A percentile compares a stretch with the other conserved stretches of the same genome.
Conservation (phyloP, 2,797 vertebrate species). For the Salarias fasciatus region DNA sequence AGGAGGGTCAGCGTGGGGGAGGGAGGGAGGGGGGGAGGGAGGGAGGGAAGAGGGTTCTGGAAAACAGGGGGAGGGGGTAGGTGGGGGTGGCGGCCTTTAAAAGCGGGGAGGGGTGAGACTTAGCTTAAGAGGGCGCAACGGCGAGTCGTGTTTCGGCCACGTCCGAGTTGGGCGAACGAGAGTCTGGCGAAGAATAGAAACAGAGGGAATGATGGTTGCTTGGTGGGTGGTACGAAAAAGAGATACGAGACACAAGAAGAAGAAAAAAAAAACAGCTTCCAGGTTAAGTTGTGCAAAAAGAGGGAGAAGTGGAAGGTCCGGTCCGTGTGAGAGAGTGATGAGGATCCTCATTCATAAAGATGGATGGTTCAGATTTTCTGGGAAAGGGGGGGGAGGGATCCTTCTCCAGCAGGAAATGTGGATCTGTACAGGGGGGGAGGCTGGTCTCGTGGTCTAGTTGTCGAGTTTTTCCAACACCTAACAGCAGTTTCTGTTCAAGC, state of each 20-base stretch:
- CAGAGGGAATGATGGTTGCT: conserved; percentile 12
- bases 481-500: conserved; percentile 67
- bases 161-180: conserved; percentile 38
- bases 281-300: conserved; percentile 35
- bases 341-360: conserved; percentile 52
- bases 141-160: conserved; percentile 48
- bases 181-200: conserved; percentile 24
- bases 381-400: conserved; percentile 16
- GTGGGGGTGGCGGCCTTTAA: conserved; percentile 37
- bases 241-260: conserved; percentile 14
- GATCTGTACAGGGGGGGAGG: conserved; percentile 49
- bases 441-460: conserved; percentile 55
- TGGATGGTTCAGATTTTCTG: conserved; percentile 47
- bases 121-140: conserved; percentile 63
- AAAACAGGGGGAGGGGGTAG: conserved; percentile 5
- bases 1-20: conserved; percentile 64
- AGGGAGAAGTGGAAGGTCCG: conserved; percentile 12
- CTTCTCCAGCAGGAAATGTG: conserved; percentile 38
- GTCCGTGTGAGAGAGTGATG: conserved; percentile 30
- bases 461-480: conserved; percentile 64
- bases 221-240: conserved; percentile 37
- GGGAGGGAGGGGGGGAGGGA: conserved; percentile 10
- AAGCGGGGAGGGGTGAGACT: conserved; percentile 49
- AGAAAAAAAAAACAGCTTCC: conserved; percentile 13
- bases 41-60: conserved; percentile 26